A percentile compares a stretch with the other conserved stretches of the same genome.
Evolutionary conservation across 1,140 invertebrate genomes (phyloP).

Genomic region (Nylanderia fulva): DNA sequence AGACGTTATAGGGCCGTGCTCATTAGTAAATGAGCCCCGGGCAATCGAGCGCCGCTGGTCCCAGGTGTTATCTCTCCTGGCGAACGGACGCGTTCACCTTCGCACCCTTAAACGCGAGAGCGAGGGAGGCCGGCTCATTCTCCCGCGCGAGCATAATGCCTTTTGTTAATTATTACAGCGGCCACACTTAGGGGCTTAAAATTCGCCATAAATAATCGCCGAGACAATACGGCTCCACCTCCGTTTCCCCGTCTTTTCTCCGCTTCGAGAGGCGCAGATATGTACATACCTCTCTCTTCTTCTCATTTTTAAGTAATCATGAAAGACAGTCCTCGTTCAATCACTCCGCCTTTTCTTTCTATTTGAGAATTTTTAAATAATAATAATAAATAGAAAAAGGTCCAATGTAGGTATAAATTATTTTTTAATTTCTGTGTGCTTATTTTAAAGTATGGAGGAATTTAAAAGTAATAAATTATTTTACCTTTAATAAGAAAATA

Average conservation of each 20-base stretch:
- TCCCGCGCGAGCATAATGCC: slow-evolving; percentile 75
- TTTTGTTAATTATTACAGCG: slow-evolving; percentile 81
- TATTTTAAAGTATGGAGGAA: too few relatives aligned
- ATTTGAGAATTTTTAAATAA: too few relatives aligned
- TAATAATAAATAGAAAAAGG: too few relatives aligned
- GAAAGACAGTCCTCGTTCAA: background rate
- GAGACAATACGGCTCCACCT: slow-evolving; percentile 72
- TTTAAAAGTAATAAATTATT: too few relatives aligned
- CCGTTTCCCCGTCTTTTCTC: background rate
- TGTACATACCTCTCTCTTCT: slow-evolving; percentile 32
- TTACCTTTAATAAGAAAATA: too few relatives aligned
- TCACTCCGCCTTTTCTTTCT: background rate
- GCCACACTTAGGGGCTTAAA: slow-evolving; percentile 80
- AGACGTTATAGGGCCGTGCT: slow-evolving; percentile 76
- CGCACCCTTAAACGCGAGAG: slow-evolving; percentile 61
- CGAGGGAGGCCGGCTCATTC: slow-evolving; percentile 54
- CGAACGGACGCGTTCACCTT: slow-evolving; percentile 62
- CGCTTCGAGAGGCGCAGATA: slow-evolving; percentile 17
- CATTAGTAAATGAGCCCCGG: slow-evolving; percentile 83
- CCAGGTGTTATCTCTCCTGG: slow-evolving; percentile 79
- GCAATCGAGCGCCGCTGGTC: slow-evolving; percentile 77
- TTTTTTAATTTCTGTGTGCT: too few relatives aligned
- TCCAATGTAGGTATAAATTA: too few relatives aligned
- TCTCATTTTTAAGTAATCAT: slow-evolving; percentile 25
- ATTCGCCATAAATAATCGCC: slow-evolving; percentile 78